Conservation (phyloP, 1,140 invertebrate genomes). For the Belonocnema kinseyi region DNA sequence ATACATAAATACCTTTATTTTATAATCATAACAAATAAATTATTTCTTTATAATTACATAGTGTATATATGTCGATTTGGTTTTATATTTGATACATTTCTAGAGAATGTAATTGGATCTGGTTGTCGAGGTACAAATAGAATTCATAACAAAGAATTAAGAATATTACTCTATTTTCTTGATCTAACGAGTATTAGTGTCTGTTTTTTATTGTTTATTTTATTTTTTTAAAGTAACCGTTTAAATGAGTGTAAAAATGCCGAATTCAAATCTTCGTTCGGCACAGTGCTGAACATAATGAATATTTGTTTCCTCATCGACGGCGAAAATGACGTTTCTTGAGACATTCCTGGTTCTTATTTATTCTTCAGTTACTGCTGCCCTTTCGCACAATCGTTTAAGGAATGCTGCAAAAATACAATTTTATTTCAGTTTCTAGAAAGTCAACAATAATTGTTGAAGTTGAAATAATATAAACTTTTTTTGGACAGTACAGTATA, state of each 20-base stretch:
- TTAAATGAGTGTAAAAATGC: conserved; percentile 33
- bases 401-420: conserved; percentile 80
- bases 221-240: background rate
- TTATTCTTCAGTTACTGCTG: conserved; percentile 54
- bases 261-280: conserved; percentile 35
- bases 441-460: background rate
- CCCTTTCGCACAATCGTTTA: conserved; percentile 81
- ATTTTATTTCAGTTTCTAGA: conserved; percentile 23
- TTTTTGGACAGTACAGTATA: conserved; percentile 26
- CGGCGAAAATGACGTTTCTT: conserved; percentile 37
- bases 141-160: background rate
- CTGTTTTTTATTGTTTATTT: background rate
- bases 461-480: background rate
- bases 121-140: too few species aligned
- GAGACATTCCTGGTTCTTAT: conserved; percentile 43
- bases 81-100: too few species aligned
- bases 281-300: background rate
- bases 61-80: too few species aligned
- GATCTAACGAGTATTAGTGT: background rate
- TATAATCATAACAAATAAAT: too few species aligned
- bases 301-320: conserved; percentile 51
- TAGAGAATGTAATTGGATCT: too few species aligned
- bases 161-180: background rate
- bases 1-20: too few species aligned
- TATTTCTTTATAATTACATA: too few species aligned